Conservation (phyloP, 2,888 invertebrate species). For the Drosophila hamatofila region DNA sequence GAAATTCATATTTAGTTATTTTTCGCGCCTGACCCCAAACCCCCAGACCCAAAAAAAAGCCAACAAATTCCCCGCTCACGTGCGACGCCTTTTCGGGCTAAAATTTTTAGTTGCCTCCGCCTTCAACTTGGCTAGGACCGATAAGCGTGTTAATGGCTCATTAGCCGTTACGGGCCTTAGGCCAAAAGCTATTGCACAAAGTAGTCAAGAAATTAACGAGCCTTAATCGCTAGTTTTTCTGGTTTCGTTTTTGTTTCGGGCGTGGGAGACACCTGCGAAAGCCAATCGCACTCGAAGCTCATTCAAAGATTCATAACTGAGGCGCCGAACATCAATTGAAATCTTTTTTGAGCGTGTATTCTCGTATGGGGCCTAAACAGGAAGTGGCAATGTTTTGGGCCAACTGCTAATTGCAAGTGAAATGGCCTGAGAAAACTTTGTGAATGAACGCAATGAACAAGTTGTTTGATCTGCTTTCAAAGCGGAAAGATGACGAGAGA, state of each 20-base stretch:
- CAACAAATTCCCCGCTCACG: neutral
- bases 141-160: slow-evolving; percentile 80
- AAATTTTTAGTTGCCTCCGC: slow-evolving; percentile 47
- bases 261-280: slow-evolving; percentile 58
- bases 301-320: slow-evolving; percentile 18
- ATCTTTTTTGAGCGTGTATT: slow-evolving; percentile 13
- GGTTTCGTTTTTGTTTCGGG: slow-evolving; percentile 20
- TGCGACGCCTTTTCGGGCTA: slow-evolving; percentile 28
- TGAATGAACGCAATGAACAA: slow-evolving; percentile 8
- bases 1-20: slow-evolving; percentile 63
- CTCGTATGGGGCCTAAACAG: slow-evolving; percentile 26
- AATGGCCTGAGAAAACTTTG: slow-evolving; percentile 12
- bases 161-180: slow-evolving; percentile 49
- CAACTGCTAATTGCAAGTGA: slow-evolving; percentile 46
- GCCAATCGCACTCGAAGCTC: slow-evolving; percentile 31
- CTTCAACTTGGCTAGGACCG: slow-evolving; percentile 26
- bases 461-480: slow-evolving; percentile 31
- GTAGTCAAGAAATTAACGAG: slow-evolving; percentile 47
- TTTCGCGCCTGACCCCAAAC: slow-evolving; percentile 63
- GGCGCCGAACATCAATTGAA: slow-evolving; percentile 42
- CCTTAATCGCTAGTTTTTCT: slow-evolving; percentile 3
- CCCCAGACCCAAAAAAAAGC: slow-evolving; percentile 50
- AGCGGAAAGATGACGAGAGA: slow-evolving; percentile 49
- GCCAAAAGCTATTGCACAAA: slow-evolving; percentile 60
- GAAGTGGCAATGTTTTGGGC: slow-evolving; percentile 45